phyloP scores from a whole-genome alignment of 2,888 invertebrate species.

The Cheilosia urbana region DNA sequence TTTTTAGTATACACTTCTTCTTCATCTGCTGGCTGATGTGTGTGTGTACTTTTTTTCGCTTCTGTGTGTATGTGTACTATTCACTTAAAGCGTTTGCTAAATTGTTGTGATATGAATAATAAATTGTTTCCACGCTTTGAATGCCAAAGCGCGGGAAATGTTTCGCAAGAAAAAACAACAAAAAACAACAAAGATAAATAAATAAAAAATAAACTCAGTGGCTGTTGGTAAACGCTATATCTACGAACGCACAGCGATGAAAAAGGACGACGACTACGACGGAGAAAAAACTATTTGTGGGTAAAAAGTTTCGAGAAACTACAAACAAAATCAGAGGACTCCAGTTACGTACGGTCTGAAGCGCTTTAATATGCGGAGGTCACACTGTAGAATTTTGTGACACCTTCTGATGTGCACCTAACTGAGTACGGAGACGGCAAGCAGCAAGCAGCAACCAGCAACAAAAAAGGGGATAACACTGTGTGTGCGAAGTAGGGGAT shows the following conservation, averaged over 20 bases:
- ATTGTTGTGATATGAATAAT: slow-evolving; percentile 82
- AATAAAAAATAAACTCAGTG: slow-evolving; percentile 9
- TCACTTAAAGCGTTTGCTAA: slow-evolving; percentile 62
- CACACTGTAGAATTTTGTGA: slow-evolving; percentile 38
- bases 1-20: background rate
- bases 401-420: slow-evolving; percentile 14
- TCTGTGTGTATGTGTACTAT: slow-evolving; percentile 31
- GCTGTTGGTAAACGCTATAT: slow-evolving; percentile 25
- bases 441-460: too few species aligned
- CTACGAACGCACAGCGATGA: slow-evolving; percentile 63
- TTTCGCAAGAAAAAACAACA: slow-evolving; percentile 10
- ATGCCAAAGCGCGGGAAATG: slow-evolving; percentile 51
- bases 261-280: slow-evolving; percentile 7
- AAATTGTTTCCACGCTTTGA: slow-evolving; percentile 78
- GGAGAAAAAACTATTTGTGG: slow-evolving; percentile 32
- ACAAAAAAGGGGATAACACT: slow-evolving; percentile 16
- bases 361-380: slow-evolving; percentile 41
- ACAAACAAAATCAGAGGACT: slow-evolving; percentile 19
- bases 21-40: background rate
- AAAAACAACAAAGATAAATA: slow-evolving; percentile 8
- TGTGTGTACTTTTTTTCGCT: slow-evolving; percentile 5
- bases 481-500: background rate
- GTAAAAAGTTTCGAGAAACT: slow-evolving; percentile 12
- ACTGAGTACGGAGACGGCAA: background rate
- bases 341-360: slow-evolving; percentile 34